Evolutionary conservation across 2,113 vertebrate genomes (phyloP), one percentile per base, ranked within the genome.

Genomic region (Caloenas nicobarica): DNA sequence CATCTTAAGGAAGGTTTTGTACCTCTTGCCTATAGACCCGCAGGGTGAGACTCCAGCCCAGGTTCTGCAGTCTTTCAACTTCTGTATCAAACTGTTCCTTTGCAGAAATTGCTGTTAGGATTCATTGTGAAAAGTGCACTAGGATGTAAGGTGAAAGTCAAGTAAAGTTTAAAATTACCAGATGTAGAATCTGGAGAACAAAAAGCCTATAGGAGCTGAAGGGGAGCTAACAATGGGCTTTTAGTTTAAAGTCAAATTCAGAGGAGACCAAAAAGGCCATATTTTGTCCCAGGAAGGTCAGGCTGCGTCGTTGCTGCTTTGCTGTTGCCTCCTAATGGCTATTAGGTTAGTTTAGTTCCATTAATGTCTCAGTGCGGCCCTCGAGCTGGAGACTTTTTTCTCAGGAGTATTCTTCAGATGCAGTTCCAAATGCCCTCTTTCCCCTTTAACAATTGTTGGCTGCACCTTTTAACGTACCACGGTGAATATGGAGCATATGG

Each of bases 171-270:
- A 54, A 79, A 81, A 73, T 25, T 34, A 40, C 29, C 34, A 70
- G 76, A 31, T 65, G 44, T 34, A 64, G 66, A 69, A 48, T 57
- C 31, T 66, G 71, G 29, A 70, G 68, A 34, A 70, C 29, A 91
- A 73, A 82, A 72, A 51, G 64, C 34, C 24, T 22, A 1, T 4
- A 33, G 77, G 83, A 86, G 66, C 33, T 0, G 2, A 66, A 46
- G 28, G 33, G 25, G 29, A 66, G 38, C 58, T 51, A 56, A 81
- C 31, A 87, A 57, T 2, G 26, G 24, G 42, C 16, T 92, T 89
- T 93, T 46, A 71, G 72, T 80, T 81, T 68, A 18, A 71, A 83
- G 68, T 38, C 73, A 57, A 76, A 84, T 71, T 84, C 62, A 76
- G 89, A 71, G 36, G 65, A 71, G 87, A 80, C 69, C 42, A 26